Conservation (phyloP, 2,113 vertebrate genomes). For the Ploceus nigricollis region DNA sequence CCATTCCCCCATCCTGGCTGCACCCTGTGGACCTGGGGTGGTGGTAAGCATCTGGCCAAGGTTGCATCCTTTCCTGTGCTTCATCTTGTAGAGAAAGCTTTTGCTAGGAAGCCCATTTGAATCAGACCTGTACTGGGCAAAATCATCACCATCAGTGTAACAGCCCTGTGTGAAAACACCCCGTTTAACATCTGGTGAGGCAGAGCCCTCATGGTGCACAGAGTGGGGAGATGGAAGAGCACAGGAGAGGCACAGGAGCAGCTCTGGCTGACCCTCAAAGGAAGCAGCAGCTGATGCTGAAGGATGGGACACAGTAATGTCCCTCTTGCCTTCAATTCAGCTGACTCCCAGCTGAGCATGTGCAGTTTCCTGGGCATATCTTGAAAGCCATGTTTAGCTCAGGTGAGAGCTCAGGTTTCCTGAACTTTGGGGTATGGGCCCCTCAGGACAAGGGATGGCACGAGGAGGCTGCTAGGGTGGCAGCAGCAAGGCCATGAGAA, state of each 20-base stretch:
- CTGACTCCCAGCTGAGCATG: fast-evolving
- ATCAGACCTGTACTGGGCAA: neutral
- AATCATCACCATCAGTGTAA: neutral
- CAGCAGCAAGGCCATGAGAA: neutral
- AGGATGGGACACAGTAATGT: neutral
- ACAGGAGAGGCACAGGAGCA: neutral
- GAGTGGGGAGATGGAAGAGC: neutral
- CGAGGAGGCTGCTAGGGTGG: neutral
- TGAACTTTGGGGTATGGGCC: neutral
- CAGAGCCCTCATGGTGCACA: fast-evolving
- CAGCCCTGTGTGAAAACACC: neutral
- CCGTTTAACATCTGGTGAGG: neutral
- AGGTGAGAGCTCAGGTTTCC: neutral
- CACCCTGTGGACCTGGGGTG: neutral
- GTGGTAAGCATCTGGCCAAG: neutral
- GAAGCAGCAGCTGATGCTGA: neutral
- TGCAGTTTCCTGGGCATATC: neutral
- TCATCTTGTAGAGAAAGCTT: neutral
- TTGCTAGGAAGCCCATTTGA: neutral
- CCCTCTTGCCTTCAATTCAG: neutral
- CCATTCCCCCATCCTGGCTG: neutral
- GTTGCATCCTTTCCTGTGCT: neutral
- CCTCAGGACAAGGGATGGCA: neutral
- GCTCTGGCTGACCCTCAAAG: neutral
- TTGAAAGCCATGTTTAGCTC: neutral